These are phyloP conservation scores for Lipophrys pholis DNA, from an alignment of 2,113 vertebrate genomes.

Conservation along the genomic window DNA sequence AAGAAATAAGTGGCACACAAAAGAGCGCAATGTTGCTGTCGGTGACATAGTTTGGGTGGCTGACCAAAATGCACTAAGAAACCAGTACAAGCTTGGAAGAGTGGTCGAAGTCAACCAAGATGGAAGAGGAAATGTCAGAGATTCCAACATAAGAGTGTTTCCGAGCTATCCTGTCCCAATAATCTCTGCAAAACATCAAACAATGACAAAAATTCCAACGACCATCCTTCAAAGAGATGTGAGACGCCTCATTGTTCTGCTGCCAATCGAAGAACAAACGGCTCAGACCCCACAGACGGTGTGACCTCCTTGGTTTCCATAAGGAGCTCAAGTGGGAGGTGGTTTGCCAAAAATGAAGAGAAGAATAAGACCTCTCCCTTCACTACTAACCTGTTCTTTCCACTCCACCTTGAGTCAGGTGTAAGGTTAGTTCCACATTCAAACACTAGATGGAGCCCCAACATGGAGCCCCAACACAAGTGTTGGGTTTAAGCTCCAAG, in stretches of 20 bases:
- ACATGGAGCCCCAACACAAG: no score
- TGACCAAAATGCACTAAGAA: slow-evolving; percentile 19
- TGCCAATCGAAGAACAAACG: neutral
- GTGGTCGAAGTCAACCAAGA: slow-evolving; percentile 21
- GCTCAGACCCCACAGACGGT: no score
- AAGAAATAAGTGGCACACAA: slow-evolving; percentile 45
- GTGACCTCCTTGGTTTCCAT: no score
- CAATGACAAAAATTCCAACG: neutral
- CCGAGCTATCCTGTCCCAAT: slow-evolving; percentile 12
- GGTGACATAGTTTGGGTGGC: slow-evolving; percentile 35
- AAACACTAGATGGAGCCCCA: no score
- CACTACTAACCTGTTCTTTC: no score
- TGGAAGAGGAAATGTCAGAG: slow-evolving; percentile 17
- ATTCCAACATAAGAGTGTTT: slow-evolving; percentile 22
- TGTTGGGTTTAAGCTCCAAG: no score
- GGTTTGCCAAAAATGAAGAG: no score
- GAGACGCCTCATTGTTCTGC: neutral
- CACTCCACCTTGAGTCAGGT: no score
- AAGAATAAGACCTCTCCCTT: no score
- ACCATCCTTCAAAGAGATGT: neutral
- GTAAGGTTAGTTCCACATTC: no score
- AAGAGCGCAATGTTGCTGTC: slow-evolving; percentile 4
- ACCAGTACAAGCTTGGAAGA: slow-evolving; percentile 23
- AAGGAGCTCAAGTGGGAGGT: no score
- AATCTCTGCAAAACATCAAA: no score